phyloP scores from a whole-genome alignment of 2,888 invertebrate species.

The Tetheella fluctuosa region DNA sequence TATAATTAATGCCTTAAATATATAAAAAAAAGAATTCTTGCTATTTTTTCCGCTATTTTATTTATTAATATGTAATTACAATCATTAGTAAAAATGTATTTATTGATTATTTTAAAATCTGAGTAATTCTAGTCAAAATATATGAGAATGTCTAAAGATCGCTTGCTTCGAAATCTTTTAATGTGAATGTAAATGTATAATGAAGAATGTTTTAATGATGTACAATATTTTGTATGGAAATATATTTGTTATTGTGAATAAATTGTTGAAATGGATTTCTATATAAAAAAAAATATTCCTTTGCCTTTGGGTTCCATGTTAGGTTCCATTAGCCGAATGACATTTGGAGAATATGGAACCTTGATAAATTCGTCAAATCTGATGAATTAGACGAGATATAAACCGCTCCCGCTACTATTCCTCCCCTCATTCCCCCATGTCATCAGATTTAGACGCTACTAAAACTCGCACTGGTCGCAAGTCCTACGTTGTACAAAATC shows the following conservation, averaged over 20 bases:
- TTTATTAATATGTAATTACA: conserved; percentile 27
- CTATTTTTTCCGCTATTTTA: conserved; percentile 37
- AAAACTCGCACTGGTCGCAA: no score
- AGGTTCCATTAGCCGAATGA: no score
- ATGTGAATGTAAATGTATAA: conserved; percentile 44
- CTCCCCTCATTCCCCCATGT: no score
- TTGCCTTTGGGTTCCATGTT: no score
- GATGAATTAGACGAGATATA: no score
- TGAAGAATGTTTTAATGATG: conserved; percentile 63
- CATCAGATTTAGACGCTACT: no score
- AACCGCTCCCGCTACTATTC: no score
- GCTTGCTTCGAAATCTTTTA: conserved; percentile 50
- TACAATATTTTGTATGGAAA: conserved; percentile 69
- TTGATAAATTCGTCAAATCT: no score
- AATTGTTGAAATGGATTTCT: conserved; percentile 60
- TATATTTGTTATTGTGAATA: conserved; percentile 76
- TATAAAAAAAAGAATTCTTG: conserved; percentile 20
- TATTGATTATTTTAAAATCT: conserved; percentile 30
- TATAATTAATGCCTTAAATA: conserved; percentile 39
- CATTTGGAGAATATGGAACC: no score
- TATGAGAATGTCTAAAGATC: conserved; percentile 21
- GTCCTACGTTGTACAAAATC: no score
- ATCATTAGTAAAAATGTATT: conserved; percentile 23
- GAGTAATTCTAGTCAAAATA: conserved; percentile 57
- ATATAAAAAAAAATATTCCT: conserved; percentile 22